These are phyloP conservation scores for Phocides pigmalion DNA, from an alignment of 1,140 invertebrate species.

Conservation along the genomic window DNA sequence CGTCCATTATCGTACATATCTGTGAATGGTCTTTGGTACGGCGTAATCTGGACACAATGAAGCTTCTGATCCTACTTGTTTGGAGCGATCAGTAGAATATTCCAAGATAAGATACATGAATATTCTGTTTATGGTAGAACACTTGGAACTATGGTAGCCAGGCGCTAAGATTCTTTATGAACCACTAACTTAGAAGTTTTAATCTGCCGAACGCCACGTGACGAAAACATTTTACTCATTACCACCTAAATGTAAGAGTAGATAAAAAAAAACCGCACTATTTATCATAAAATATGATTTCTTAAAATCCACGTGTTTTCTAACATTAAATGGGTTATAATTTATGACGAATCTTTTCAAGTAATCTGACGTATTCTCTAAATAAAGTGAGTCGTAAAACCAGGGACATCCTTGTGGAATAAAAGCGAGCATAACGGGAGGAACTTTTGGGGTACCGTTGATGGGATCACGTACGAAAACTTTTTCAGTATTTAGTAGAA, in stretches of 20 bases:
- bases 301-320: constrained; percentile 23
- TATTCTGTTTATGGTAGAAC: no score
- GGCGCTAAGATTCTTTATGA: no score
- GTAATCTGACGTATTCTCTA: constrained; percentile 41
- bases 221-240: no score
- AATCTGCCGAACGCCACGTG: no score
- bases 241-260: no score
- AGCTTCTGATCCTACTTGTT: neutral
- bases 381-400: constrained; percentile 59
- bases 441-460: constrained; percentile 48
- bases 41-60: neutral
- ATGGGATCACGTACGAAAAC: constrained; percentile 71
- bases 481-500: constrained; percentile 70
- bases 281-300: constrained; percentile 42
- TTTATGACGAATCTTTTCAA: constrained; percentile 4
- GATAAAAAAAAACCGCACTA: constrained; percentile 13
- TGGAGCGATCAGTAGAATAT: neutral
- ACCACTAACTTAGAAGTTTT: no score
- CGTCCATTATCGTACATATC: no score
- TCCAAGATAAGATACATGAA: neutral
- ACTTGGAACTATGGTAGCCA: no score
- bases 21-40: neutral
- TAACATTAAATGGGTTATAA: neutral
- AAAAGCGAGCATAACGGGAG: constrained; percentile 51
- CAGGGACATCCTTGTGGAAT: constrained; percentile 47